Evolutionary conservation across 2,888 invertebrate species (phyloP).

Genomic region (Amphipoea oculea): DNA sequence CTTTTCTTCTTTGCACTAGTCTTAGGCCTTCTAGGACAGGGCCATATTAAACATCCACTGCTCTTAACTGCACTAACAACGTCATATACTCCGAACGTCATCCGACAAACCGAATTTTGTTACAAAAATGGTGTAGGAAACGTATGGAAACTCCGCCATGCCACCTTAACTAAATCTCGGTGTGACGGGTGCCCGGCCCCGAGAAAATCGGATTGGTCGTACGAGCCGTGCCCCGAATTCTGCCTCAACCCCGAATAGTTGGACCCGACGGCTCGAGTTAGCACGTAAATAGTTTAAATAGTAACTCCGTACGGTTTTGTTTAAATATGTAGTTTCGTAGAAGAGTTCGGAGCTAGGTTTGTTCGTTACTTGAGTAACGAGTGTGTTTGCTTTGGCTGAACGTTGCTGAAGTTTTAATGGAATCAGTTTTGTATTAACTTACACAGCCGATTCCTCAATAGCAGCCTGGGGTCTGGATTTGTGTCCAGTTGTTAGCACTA

Average conservation of each 20-base stretch:
- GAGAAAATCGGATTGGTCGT: conserved; percentile 72
- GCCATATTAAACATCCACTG: neutral
- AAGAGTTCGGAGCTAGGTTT: conserved; percentile 35
- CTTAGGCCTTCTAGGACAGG: neutral
- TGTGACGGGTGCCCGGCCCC: conserved; percentile 58
- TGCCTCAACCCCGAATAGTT: conserved; percentile 63
- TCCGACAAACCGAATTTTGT: conserved; percentile 18
- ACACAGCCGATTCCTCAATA: neutral
- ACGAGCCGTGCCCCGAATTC: conserved; percentile 60
- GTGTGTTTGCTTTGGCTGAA: neutral
- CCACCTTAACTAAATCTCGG: conserved; percentile 70
- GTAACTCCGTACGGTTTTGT: conserved; percentile 46
- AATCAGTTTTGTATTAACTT: neutral
- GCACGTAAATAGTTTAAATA: conserved; percentile 68
- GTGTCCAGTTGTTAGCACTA: neutral
- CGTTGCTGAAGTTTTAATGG: neutral
- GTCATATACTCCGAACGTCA: conserved; percentile 2
- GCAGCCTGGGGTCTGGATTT: neutral
- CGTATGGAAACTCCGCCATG: conserved; percentile 45
- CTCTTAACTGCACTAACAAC: neutral
- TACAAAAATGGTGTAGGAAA: conserved; percentile 26
- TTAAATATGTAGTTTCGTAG: conserved; percentile 41
- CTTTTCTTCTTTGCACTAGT: neutral
- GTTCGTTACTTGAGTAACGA: conserved; percentile 15
- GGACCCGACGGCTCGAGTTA: conserved; percentile 50